Evolutionary conservation across 2,797 vertebrate genomes (phyloP), one percentile per base, ranked within the genome.

Genomic region (Dendrocincla fuliginosa): DNA sequence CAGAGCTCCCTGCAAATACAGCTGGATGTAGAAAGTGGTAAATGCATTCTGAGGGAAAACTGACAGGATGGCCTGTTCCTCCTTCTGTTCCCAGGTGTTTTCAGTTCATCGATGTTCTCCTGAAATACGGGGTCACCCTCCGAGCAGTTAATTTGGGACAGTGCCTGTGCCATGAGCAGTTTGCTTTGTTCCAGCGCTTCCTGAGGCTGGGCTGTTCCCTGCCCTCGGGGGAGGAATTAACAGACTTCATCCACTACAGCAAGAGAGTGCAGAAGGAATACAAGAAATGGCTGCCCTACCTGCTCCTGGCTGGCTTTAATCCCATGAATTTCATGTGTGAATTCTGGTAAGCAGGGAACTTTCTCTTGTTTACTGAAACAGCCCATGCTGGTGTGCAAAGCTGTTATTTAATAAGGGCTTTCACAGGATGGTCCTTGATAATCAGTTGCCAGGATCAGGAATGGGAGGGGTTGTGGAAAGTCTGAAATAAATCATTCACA

Each of bases 281-380:
- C 60, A 98, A 96, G 84, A 88, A 98, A 25, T 98, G 98, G 98
- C 93, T 98, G 74, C 98, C 98, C 20, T 93, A 95, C 74, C 96
- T 98, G 42, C 96, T 98, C n/a, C 85, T 98, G 85, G 97, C 98
- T 49, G 98, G 98, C 71, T 98, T 98, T 75, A 81, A 98, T 94
- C 98, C 98, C 7, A 10, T 97, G 74, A 85, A 95, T 86, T 96
- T 98, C 22, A 96, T 98, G 19, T 27, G 56, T 84, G 85, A 37
- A 57, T 70, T 83, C 68, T 98, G 98, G 98, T 98, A 96, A 98
- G 98, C 73, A 63, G 68, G 53, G 57, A 24, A n/a, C 0, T 2
- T 44, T 15, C 16, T 18, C 30, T 57, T 35, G 14, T 52, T 68
- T 68, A 10, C 28, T 74, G 57, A 19, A 57, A 63, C 24, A 16